Conservation (phyloP, 2,888 invertebrate genomes). For the Stratiomys singularior region DNA sequence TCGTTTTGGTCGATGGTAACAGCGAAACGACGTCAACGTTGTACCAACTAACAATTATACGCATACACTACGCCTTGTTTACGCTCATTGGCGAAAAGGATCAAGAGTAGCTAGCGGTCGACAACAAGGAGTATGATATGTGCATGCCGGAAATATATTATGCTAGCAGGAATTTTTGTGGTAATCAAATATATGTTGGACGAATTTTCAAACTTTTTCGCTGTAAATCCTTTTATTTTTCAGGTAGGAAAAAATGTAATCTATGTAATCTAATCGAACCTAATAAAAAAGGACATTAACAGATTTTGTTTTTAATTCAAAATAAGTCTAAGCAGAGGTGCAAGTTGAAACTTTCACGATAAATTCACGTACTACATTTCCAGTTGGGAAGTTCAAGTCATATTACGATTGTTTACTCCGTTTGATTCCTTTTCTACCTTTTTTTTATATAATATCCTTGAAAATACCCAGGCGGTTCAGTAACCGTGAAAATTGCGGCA, state of each 20-base stretch:
- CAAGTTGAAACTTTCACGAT: too few species aligned
- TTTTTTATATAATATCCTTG: background rate
- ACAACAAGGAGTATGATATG: slow-evolving; percentile 5
- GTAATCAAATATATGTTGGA: too few species aligned
- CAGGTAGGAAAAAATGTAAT: too few species aligned
- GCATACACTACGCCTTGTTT: background rate
- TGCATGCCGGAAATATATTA: background rate
- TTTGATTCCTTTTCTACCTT: background rate
- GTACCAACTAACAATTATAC: background rate
- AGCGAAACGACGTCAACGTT: background rate
- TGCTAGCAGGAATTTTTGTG: too few species aligned
- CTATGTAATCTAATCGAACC: too few species aligned
- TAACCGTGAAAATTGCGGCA: slow-evolving; percentile 42
- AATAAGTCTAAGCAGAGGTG: too few species aligned
- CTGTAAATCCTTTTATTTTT: too few species aligned
- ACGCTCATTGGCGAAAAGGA: background rate
- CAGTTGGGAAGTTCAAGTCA: too few species aligned
- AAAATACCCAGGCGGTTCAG: slow-evolving; percentile 32
- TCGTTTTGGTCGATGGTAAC: background rate
- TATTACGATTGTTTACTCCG: slow-evolving; percentile 18
- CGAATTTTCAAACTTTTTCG: too few species aligned
- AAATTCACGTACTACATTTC: too few species aligned
- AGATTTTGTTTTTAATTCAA: too few species aligned
- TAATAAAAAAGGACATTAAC: too few species aligned
- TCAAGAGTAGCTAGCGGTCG: background rate